Evolutionary conservation across 2,113 vertebrate species (phyloP).

Genomic region (Trinectes maculatus): DNA sequence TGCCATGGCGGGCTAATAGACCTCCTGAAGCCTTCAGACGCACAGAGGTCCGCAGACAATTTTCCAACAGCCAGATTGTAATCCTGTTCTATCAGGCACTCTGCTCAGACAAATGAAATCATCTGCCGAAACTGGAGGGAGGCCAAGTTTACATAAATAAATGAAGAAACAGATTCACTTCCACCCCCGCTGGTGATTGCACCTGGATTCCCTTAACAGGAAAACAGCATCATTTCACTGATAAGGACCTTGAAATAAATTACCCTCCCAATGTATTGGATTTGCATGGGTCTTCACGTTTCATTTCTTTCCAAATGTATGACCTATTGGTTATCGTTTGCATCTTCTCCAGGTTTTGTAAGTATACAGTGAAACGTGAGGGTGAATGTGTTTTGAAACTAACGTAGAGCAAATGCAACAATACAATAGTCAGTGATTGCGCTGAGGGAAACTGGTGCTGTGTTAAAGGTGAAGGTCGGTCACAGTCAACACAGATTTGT

Average conservation of each 20-base stretch:
- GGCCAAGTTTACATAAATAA: constrained; percentile 79
- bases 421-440: too few species aligned
- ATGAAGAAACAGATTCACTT: constrained; percentile 78
- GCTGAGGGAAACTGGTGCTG: too few species aligned
- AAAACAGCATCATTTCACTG: constrained; percentile 60
- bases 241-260: constrained; percentile 70
- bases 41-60: constrained; percentile 62
- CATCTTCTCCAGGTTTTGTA: not conserved
- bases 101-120: constrained; percentile 78
- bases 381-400: not conserved
- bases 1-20: constrained; percentile 56
- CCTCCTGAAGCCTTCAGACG: constrained; percentile 51
- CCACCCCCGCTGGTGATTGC: constrained; percentile 69
- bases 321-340: constrained; percentile 8
- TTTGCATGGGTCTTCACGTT: constrained; percentile 30
- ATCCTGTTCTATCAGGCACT: constrained; percentile 74
- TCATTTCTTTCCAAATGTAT: constrained; percentile 11
- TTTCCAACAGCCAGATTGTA: constrained; percentile 75
- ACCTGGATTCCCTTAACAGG: constrained; percentile 70
- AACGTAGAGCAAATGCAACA: not conserved
- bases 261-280: constrained; percentile 41
- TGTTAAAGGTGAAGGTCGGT: too few species aligned
- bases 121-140: constrained; percentile 73
- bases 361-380: not conserved
- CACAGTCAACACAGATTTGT: too few species aligned